Conservation (phyloP, 2,888 invertebrate species). For the Panopea generosa region DNA sequence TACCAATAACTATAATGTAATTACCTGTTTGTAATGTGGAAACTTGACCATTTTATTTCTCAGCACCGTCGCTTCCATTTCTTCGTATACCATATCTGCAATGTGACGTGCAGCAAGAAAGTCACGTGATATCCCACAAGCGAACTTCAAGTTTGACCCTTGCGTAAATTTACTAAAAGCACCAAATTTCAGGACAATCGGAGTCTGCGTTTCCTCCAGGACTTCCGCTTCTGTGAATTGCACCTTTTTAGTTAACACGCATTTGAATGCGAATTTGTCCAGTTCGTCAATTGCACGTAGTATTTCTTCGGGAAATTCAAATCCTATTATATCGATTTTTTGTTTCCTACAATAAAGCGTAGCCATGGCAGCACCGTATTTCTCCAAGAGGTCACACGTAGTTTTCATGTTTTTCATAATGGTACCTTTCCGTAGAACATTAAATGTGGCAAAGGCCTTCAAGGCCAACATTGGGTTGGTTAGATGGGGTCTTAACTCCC, state of each 20-base stretch:
- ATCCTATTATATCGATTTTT: conserved; percentile 65
- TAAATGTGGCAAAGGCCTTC: conserved; percentile 62
- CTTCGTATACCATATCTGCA: conserved; percentile 66
- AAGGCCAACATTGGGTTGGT: conserved; percentile 67
- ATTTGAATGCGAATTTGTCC: conserved; percentile 68
- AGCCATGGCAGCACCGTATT: conserved; percentile 71
- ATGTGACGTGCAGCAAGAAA: conserved; percentile 77
- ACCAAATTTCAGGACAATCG: conserved; percentile 65
- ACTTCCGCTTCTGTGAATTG: conserved; percentile 67
- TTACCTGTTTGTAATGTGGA: conserved; percentile 66
- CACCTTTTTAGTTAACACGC: conserved; percentile 43
- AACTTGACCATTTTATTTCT: conserved; percentile 66
- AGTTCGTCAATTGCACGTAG: conserved; percentile 63
- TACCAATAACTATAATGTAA: too few relatives aligned
- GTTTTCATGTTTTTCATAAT: conserved; percentile 63
- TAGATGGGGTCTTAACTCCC: conserved; percentile 53
- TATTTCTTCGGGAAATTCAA: conserved; percentile 69
- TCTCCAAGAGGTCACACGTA: conserved; percentile 68
- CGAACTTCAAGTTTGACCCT: conserved; percentile 62
- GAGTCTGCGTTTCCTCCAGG: conserved; percentile 38
- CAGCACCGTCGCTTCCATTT: conserved; percentile 59
- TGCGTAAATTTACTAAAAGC: conserved; percentile 59
- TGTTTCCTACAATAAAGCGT: conserved; percentile 67
- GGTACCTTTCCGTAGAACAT: conserved; percentile 52
- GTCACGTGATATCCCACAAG: conserved; percentile 70